A percentile compares a stretch with the other conserved stretches of the same genome.
phyloP scores from a whole-genome alignment of 2,113 vertebrate species.

The Anarrhichthys ocellatus region DNA sequence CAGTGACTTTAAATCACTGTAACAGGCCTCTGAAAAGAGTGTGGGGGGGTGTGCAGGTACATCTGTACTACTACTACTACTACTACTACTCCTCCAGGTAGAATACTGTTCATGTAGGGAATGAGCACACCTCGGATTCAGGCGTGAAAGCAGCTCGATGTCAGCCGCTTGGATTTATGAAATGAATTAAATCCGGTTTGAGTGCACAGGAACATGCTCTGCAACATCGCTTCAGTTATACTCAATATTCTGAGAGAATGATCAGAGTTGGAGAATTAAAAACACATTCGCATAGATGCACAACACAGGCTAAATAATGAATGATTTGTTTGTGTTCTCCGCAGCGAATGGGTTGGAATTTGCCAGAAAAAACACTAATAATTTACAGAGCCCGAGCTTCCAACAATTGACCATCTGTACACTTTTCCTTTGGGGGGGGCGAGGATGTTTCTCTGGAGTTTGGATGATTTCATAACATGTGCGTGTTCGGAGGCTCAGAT shows the following conservation, averaged over 20 bases:
- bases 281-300: slow-evolving; percentile 23
- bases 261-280: slow-evolving; percentile 32
- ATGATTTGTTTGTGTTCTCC: slow-evolving; percentile 54
- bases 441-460: slow-evolving; percentile 29
- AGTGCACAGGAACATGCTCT: slow-evolving; percentile 7
- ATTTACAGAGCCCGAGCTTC: slow-evolving; percentile 44
- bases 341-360: slow-evolving; percentile 39
- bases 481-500: slow-evolving; percentile 45
- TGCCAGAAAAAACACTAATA: slow-evolving; percentile 50
- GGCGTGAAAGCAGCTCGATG: slow-evolving; percentile 35
- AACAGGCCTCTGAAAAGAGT: slow-evolving; percentile 38
- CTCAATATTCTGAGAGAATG: slow-evolving; percentile 6
- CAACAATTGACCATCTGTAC: slow-evolving; percentile 46
- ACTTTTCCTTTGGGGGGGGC: slow-evolving; percentile 43
- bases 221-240: slow-evolving; percentile 3
- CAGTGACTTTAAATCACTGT: slow-evolving; percentile 72
- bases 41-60: slow-evolving; percentile 36
- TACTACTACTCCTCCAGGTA: slow-evolving; percentile 39
- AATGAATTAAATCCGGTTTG: slow-evolving; percentile 12
- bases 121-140: slow-evolving; percentile 1
- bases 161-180: slow-evolving; percentile 14
- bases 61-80: slow-evolving; percentile 38
- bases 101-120: background rate
- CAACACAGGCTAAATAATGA: slow-evolving; percentile 58
- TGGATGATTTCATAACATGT: slow-evolving; percentile 16